Percentiles rank a stretch among this genome's conserved stretches.
phyloP scores from a whole-genome alignment of 2,113 vertebrate species.

The Colaptes auratus region DNA sequence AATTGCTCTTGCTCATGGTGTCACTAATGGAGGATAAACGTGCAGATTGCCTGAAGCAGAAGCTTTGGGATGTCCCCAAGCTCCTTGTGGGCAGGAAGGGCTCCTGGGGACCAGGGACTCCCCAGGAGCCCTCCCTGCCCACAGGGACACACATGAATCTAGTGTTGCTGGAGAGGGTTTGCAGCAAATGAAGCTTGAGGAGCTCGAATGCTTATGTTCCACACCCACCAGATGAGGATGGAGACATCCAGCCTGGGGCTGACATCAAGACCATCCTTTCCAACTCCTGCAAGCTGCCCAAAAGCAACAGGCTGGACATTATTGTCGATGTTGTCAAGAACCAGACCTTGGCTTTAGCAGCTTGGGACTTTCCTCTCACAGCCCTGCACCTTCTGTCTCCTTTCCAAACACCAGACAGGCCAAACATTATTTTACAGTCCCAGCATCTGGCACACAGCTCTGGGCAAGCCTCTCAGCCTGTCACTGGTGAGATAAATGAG shows the following conservation, averaged over 20 bases:
- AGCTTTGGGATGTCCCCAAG: not conserved
- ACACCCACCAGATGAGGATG: not conserved
- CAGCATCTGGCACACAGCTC: not conserved
- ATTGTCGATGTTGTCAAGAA: not conserved
- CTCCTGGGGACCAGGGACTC: too few relatives aligned
- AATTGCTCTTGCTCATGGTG: not conserved
- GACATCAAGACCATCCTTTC: not conserved
- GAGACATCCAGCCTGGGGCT: not conserved
- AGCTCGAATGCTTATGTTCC: not conserved
- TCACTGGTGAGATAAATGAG: conserved; percentile 43
- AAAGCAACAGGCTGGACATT: conserved; percentile 15
- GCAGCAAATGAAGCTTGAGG: not conserved
- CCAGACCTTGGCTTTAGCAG: conserved; percentile 3
- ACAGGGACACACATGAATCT: accelerated
- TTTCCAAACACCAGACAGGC: conserved; percentile 50
- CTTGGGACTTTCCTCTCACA: not conserved
- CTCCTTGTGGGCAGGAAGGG: not conserved
- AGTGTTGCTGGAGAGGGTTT: not conserved
- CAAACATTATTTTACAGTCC: conserved; percentile 50
- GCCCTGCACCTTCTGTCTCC: conserved; percentile 38
- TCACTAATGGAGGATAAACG: not conserved
- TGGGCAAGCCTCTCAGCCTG: conserved; percentile 22
- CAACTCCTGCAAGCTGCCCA: not conserved
- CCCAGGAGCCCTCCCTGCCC: not conserved
- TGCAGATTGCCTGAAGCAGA: not conserved